Evolutionary conservation across 2,797 vertebrate species (phyloP), one percentile per base, ranked within the genome.

Genomic region (Thamnophis elegans): DNA sequence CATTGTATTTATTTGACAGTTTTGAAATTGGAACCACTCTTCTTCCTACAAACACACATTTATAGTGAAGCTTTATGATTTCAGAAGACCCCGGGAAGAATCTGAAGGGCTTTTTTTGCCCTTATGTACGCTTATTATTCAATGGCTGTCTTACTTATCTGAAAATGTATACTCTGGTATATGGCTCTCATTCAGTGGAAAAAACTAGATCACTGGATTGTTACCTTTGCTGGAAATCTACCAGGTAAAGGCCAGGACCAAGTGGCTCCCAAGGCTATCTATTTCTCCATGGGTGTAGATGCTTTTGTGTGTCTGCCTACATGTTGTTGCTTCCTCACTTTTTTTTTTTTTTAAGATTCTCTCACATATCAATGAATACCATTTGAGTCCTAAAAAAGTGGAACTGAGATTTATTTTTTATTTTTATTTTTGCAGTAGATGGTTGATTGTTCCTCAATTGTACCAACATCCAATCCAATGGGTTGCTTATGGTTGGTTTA

Each of bases 1-100:
- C 53, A 85, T 92, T 82, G 59, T 51, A 54, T 90, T 22, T 56
- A 59, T 94, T 93, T 89, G 89, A 36, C 2, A 68, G 26, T 5
- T 95, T 94, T 94, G 85, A 82, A 85, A 94, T 85, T 88, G 51
- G 20, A 26, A 8, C 1, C 87, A 88, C 62, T 68, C 36, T 11
- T 36, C 86, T 32, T 28, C 18, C 60, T 51, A 78, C 36, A 82
- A 82, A 47, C 42, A 82, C 4, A 4, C 20, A 82, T 82, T 82
- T 82, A 82, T 82, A 82, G 42, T 3, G 47, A 9, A 0, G 88
- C 0, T 89, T 90, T 91, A 60, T 65, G 56, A 0, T 82, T 93
- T 94, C 90, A 26, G 59, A 95, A 65, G 20, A 60, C 10, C 47
- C 20, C 22, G 47, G 2, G 42, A 26, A 22, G 85, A 47, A 85